These are phyloP conservation scores for Pelodiscus sinensis DNA, from an alignment of 2,113 vertebrate species.

Conservation along the genomic window DNA sequence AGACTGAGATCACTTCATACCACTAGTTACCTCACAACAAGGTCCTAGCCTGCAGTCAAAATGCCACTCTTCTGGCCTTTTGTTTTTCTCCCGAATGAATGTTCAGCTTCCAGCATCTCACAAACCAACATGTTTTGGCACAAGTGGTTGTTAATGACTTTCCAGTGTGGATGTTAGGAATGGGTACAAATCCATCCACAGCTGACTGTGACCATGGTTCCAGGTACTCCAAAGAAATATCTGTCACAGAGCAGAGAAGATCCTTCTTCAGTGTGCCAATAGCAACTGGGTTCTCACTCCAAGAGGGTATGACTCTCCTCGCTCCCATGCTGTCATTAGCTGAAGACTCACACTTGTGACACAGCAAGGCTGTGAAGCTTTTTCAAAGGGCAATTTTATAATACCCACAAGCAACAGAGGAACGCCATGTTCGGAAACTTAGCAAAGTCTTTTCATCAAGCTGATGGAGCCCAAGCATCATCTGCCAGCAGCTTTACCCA, in stretches of 20 bases:
- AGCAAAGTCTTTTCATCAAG: not conserved
- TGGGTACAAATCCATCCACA: not conserved
- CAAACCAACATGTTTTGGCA: too few relatives aligned
- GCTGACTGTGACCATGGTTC: accelerated
- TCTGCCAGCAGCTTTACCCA: constrained; percentile 35
- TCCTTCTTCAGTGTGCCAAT: not conserved
- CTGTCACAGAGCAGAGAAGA: not conserved
- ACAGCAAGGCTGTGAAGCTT: not conserved
- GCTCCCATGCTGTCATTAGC: not conserved
- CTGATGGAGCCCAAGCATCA: not conserved
- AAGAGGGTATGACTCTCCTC: not conserved
- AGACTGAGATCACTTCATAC: not conserved
- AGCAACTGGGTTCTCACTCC: not conserved
- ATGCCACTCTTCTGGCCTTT: not conserved
- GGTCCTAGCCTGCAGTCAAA: not conserved
- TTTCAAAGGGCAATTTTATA: not conserved
- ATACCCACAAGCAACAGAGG: constrained; percentile 10
- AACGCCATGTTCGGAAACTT: constrained; percentile 10
- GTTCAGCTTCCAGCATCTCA: not conserved
- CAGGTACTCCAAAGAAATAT: not conserved
- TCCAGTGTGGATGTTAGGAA: not conserved
- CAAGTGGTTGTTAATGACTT: not conserved
- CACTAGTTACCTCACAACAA: not conserved
- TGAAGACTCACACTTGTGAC: not conserved
- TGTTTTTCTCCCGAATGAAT: not conserved